Percentiles rank a stretch among this genome's conserved stretches.
phyloP scores from a whole-genome alignment of 2,113 vertebrate species.

The Callithrix jacchus region DNA sequence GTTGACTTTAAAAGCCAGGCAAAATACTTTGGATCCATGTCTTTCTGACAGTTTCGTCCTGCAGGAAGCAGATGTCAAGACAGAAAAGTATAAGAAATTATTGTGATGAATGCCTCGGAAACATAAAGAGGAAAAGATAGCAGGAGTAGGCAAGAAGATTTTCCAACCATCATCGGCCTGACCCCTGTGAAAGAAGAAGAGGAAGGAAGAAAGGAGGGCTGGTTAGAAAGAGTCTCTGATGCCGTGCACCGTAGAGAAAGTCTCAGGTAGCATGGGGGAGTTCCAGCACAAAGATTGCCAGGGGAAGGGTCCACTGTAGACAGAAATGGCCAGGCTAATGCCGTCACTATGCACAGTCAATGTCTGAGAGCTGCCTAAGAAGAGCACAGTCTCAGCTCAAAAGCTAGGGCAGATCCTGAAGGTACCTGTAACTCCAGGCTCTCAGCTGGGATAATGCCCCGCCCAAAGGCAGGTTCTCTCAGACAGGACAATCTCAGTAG shows the following conservation, averaged over 20 bases:
- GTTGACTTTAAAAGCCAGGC: neutral
- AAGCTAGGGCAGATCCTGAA: neutral
- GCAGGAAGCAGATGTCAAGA: neutral
- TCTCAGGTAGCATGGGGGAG: neutral
- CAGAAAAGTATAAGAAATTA: neutral
- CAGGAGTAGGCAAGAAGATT: neutral
- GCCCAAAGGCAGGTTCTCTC: accelerated
- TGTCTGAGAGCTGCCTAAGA: too few relatives aligned
- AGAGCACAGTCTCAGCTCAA: neutral
- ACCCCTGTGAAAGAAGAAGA: neutral
- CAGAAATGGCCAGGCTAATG: neutral
- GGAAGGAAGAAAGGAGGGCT: neutral
- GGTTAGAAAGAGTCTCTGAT: neutral
- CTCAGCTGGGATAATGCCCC: neutral
- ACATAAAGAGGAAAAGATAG: neutral
- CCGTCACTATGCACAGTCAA: accelerated
- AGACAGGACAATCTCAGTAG: accelerated
- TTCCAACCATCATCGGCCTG: neutral
- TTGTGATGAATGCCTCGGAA: neutral
- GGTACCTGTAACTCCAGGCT: too few relatives aligned
- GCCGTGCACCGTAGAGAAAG: too few relatives aligned
- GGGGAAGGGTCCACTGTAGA: accelerated
- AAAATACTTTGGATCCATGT: neutral
- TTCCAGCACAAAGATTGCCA: neutral
- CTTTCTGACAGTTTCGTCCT: neutral